Conservation (phyloP, 2,797 vertebrate genomes). For the Danio kyathit region DNA sequence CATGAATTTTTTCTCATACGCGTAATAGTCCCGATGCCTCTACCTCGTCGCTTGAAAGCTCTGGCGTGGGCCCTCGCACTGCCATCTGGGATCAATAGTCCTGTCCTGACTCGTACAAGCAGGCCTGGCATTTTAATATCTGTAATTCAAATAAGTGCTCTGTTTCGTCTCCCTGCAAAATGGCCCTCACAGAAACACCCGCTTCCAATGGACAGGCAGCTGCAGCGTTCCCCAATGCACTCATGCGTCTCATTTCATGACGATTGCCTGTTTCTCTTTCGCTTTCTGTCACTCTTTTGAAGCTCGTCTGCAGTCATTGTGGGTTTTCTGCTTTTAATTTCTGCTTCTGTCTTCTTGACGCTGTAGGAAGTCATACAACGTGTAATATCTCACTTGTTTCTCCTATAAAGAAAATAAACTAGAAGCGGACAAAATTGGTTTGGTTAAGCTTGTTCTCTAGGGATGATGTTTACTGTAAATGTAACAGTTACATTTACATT, state of each 20-base stretch:
- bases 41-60: constrained; percentile 65
- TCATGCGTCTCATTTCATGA: constrained; percentile 38
- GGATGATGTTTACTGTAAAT: too few species aligned
- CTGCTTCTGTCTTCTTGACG: not conserved
- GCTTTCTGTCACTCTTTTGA: constrained; percentile 22
- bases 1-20: constrained; percentile 39
- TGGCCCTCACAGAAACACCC: constrained; percentile 27
- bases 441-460: not conserved
- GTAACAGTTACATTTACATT: too few species aligned
- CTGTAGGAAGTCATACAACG: constrained; percentile 1
- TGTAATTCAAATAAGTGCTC: constrained; percentile 83
- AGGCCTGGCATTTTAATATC: constrained; percentile 82
- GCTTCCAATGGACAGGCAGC: constrained; percentile 51
- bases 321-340: constrained; percentile 9
- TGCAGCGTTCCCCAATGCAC: constrained; percentile 36
- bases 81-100: constrained; percentile 84
- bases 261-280: constrained; percentile 23
- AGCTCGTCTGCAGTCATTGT: not conserved
- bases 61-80: constrained; percentile 63
- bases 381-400: not conserved
- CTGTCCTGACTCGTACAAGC: constrained; percentile 75
- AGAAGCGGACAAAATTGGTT: not conserved
- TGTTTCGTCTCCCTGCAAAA: constrained; percentile 74
- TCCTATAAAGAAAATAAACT: not conserved
- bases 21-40: constrained; percentile 51